Base-by-base conservation (phyloP, 2,797 vertebrate species). In the Sternotherus odoratus region DNA sequence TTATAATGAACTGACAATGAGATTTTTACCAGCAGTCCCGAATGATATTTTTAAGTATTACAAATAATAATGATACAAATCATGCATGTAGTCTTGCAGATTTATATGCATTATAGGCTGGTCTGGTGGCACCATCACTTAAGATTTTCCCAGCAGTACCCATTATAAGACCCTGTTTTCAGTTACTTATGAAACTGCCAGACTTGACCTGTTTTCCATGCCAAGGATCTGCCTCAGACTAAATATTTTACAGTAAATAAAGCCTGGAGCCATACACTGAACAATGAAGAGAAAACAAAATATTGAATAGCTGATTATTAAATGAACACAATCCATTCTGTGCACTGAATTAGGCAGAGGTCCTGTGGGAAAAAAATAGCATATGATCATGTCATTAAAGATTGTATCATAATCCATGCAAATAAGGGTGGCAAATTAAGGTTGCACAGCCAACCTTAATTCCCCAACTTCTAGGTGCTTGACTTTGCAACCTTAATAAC, bases 1-100 rank as follows among this genome's bases (percentile, higher is more conserved):
- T 69, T 77, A 87, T 26, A 50, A 90, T 88, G 90, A 92, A 94
- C 87, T 95, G 90, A 87, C 91, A 89, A 88, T 89, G 66, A 69
- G 66, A 69, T 69, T 69, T 69, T 36, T 39, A 39, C 11, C 36
- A 36, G 66, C 36, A 69, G n/a, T 13, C 36, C 66, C 23, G 36
- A 39, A 69, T 93, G 88, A 83, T 75, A 95, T 82, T 85, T 85
- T 86, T 85, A 46, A 93, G 60, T 85, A 77, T 95, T 90, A 82
- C 0, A 1, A 75, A 6, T 79, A 79, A 92, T 53, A 78, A 93
- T 91, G 82, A 66, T 21, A 75, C 94, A 88, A 91, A 91, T 93
- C 87, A 89, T 79, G 90, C 79, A 33, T 90, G 87, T 81, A 81
- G 63, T 84, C 89, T 86, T 91, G 63, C 1, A 3, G 77, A 88